Evolutionary conservation across 2,797 vertebrate genomes (phyloP).

Genomic region (Cetoscarus ocellatus): DNA sequence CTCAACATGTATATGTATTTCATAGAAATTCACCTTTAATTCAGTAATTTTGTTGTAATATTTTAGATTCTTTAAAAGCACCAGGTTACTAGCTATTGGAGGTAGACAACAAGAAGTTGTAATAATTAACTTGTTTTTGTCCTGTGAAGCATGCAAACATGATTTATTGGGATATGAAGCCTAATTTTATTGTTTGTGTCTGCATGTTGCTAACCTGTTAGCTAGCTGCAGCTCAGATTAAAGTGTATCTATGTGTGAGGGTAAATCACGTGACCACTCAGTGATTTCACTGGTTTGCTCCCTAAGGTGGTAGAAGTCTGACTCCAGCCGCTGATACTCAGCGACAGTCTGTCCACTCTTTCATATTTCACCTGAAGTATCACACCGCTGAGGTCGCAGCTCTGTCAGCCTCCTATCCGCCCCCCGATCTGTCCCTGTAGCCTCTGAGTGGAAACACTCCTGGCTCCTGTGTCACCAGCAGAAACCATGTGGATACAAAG

Average conservation of each 20-base stretch:
- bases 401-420: conserved; percentile 13
- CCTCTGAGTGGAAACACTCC: conserved; percentile 25
- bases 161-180: background rate
- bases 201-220: background rate
- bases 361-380: conserved; percentile 31
- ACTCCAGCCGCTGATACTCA: conserved; percentile 1
- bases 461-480: conserved; percentile 19
- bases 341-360: conserved; percentile 17
- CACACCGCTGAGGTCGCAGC: background rate
- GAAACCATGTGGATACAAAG: conserved; percentile 20
- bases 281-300: conserved; percentile 10
- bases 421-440: background rate
- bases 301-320: conserved; percentile 14
- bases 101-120: too few relatives aligned
- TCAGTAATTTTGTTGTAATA: too few relatives aligned
- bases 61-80: too few relatives aligned
- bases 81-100: too few relatives aligned
- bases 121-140: too few relatives aligned
- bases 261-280: background rate
- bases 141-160: too few relatives aligned
- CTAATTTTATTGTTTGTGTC: background rate
- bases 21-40: too few relatives aligned
- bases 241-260: background rate
- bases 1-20: too few relatives aligned
- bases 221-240: background rate